Evolutionary conservation across 2,888 invertebrate genomes (phyloP), one percentile per base, ranked within the genome.

Genomic region (Tuberolachnus salignus): DNA sequence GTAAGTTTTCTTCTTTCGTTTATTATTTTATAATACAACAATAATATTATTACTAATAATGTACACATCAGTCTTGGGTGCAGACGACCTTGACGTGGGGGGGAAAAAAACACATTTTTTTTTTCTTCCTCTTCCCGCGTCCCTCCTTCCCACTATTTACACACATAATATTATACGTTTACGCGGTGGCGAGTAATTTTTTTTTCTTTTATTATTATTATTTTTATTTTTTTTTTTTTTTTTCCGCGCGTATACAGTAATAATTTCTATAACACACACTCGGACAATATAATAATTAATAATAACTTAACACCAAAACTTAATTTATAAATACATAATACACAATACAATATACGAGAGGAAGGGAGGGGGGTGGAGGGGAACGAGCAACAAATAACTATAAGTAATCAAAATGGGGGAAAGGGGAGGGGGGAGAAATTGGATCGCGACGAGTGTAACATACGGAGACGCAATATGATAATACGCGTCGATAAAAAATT

Each of bases 51-150:
- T 64, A 44, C 44, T n/a, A 42, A 73, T 63, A 51, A 74, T 74
- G 63, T 74, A 53, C 73, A 74, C 63, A 74, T 74, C 63, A 74
- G 73, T 74, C 78, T 78, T 78, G 78, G 34, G 67, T 69, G 61
- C 59, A 69, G 59, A 78, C 51, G 51, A 78, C 55, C 34, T 67
- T 51, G 44, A 21, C 73, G 63, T 42, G 23, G 51, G 51, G 51
- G 51, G 21, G 34, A 61, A 1, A 61, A 8, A 55, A 66, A 66
- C 9, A n/a, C n/a, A n/a, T n/a, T n/a, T n/a, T 11, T 10, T 19
- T 6, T 44, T 13, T 19, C 4, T 19, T 44, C 19, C 9, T 72
- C 49, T 16, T 42, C 21, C 23, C 55, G 10, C 42, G 69, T 42
- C 19, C 8, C 42, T 55, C 42, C 4, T 42, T 55, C 26, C 9